Conservation (phyloP, 2,797 vertebrate genomes). For the Sebastes melanostomus region DNA sequence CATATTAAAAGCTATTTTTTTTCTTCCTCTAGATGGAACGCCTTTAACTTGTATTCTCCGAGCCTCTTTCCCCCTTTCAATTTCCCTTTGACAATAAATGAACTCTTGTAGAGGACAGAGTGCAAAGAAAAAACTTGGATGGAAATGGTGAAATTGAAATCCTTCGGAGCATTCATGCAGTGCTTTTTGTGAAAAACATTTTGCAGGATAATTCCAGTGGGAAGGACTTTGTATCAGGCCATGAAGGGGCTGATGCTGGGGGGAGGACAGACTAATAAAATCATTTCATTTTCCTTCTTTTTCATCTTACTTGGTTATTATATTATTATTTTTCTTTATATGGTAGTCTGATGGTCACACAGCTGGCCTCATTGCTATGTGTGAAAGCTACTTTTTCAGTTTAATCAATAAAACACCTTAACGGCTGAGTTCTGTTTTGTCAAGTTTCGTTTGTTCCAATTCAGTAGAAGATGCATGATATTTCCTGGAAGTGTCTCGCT, state of each 20-base stretch:
- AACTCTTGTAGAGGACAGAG: slow-evolving; percentile 2
- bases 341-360: background rate
- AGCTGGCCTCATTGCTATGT: background rate
- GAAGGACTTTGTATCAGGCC: background rate
- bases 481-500: background rate
- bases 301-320: background rate
- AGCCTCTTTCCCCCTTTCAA: background rate
- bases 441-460: background rate
- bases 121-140: background rate
- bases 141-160: slow-evolving; percentile 44
- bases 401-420: background rate
- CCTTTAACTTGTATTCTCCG: background rate
- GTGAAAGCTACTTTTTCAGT: background rate
- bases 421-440: background rate
- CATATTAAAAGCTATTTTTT: background rate
- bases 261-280: background rate
- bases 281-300: background rate
- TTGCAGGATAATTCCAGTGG: background rate
- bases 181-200: slow-evolving; percentile 13
- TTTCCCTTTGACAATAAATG: slow-evolving; percentile 5
- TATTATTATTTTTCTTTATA: background rate
- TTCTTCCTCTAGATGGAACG: background rate
- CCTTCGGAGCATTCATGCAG: slow-evolving; percentile 26
- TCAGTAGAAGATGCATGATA: background rate
- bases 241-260: background rate